phyloP scores from a whole-genome alignment of 2,888 invertebrate species.

The Sthenelais limicola region DNA sequence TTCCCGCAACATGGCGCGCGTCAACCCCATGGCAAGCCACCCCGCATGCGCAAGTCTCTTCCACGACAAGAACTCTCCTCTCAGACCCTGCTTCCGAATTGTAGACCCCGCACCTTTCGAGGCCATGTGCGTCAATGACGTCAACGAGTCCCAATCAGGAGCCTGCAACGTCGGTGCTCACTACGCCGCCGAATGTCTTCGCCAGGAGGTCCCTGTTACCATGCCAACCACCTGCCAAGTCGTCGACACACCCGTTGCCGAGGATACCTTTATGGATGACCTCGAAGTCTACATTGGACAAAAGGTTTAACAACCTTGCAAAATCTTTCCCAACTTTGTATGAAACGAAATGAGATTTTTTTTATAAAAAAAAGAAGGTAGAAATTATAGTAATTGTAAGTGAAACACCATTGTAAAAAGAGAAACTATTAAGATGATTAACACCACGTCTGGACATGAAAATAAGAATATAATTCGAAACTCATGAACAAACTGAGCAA shows the following conservation, averaged over 20 bases:
- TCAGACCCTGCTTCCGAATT: slow-evolving; percentile 74
- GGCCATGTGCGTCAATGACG: slow-evolving; percentile 81
- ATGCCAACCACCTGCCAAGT: slow-evolving; percentile 81
- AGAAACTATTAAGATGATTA: no score
- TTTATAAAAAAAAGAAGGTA: no score
- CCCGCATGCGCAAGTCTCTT: slow-evolving; percentile 82
- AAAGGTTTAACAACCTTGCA: slow-evolving; percentile 5
- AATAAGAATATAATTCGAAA: no score
- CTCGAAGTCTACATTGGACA: slow-evolving; percentile 18
- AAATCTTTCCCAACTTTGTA: no score
- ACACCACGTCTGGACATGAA: no score
- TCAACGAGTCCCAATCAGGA: slow-evolving; percentile 60
- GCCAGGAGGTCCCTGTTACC: slow-evolving; percentile 76
- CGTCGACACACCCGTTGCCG: no score
- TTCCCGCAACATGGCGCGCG: slow-evolving; percentile 50
- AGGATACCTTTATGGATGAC: background rate
- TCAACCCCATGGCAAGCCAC: slow-evolving; percentile 57
- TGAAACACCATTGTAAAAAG: no score
- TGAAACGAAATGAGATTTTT: no score
- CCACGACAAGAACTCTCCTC: slow-evolving; percentile 76
- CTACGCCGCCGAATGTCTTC: slow-evolving; percentile 81
- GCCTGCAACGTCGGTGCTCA: slow-evolving; percentile 79
- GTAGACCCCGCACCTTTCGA: slow-evolving; percentile 75
- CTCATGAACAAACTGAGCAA: no score
- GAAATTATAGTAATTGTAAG: no score